Base-by-base conservation (phyloP, 2,797 vertebrate genomes). In the Cirrhinus mrigala region DNA sequence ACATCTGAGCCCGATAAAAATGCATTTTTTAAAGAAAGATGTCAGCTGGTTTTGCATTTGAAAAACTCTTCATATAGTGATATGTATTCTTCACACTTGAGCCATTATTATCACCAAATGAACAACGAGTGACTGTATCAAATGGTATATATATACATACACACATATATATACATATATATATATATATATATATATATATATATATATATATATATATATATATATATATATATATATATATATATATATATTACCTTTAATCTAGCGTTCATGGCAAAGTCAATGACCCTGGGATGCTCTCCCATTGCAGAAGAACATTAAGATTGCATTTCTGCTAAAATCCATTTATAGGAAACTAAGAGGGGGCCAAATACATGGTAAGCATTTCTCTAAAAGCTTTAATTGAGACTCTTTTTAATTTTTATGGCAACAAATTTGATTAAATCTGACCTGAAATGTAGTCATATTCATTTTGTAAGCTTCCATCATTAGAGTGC, bases 371-470 rank as follows among this genome's bases (percentile, higher is more conserved):
- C 83, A 88, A 92, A 90, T 91, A 91, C 91, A 87, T 87, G 81
- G 84, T 86, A 82, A 68, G 87, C 73, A 89, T 91, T 90, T 90
- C 91, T 94, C 90, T 91, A 87, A 91, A 91, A 94, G 92, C 90
- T 91, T 89, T 88, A 94, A 93, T 87, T 85, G 92, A 91, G 88
- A 78, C 85, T 86, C 87, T 93, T 93, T 89, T 91, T 93, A 92
- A 90, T 92, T 92, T 94, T 93, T 94, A 92, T 90, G 92, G 90
- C 92, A 87, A 88, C 89, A 93, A 92, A 94, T 92, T 84, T 86
- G 89, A 93, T 94, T 93, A 93, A 91, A 92, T 94, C 92, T 91
- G 88, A 94, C 89, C 90, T 94, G 86, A 92, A 94, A 92, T 92
- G 90, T 91, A 87, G 88, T 83, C 86, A 80, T 90, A 78, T 89